Evolutionary conservation across 2,113 vertebrate genomes (phyloP).

Genomic region (Melanerpes formicivorus): DNA sequence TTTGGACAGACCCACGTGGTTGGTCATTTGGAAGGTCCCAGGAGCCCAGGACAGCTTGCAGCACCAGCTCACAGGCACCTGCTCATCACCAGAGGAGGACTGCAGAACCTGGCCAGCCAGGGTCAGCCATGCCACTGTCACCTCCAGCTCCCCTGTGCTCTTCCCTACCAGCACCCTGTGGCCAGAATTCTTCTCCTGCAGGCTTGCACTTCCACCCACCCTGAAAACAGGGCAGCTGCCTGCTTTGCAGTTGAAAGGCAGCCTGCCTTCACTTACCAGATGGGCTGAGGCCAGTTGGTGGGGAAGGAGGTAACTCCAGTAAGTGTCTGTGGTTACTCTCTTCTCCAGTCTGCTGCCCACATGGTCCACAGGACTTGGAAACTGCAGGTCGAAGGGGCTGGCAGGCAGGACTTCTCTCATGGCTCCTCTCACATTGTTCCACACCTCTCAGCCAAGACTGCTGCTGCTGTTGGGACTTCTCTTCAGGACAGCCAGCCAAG

Average conservation of each 20-base stretch:
- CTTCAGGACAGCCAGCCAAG: not conserved
- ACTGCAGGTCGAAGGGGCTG: not conserved
- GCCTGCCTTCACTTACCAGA: not conserved
- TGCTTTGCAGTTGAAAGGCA: not conserved
- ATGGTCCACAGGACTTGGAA: not conserved
- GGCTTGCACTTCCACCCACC: not conserved
- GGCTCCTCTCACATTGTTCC: not conserved
- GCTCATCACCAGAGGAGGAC: not conserved
- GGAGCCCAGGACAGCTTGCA: not conserved
- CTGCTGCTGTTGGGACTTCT: not conserved
- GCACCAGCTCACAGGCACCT: not conserved
- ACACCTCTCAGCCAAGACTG: rapidly evolving
- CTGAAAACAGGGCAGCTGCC: not conserved
- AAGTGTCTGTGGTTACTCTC: not conserved
- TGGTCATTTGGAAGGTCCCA: not conserved
- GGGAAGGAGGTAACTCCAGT: not conserved
- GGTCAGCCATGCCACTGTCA: not conserved
- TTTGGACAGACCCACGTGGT: not conserved
- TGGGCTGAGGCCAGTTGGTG: not conserved
- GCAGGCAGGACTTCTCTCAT: not conserved
- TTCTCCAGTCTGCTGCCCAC: not conserved
- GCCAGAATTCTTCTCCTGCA: not conserved
- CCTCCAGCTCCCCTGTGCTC: not conserved
- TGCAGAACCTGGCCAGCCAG: not conserved
- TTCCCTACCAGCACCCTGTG: not conserved